These are phyloP conservation scores for Thymelicus lineola DNA, from an alignment of 2,888 invertebrate genomes.

Conservation along the genomic window DNA sequence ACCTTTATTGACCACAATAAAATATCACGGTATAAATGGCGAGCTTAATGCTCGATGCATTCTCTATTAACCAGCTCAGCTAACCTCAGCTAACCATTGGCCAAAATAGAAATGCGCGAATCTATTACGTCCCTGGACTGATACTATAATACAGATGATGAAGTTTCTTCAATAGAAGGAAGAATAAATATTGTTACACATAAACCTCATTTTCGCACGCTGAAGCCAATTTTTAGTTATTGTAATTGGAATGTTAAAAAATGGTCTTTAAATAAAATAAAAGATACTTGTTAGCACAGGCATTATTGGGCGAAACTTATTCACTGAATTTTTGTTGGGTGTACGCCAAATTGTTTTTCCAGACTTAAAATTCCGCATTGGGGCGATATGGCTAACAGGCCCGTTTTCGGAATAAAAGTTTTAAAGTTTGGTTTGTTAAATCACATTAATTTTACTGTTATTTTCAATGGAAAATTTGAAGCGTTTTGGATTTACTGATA, in stretches of 20 bases:
- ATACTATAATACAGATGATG: no score
- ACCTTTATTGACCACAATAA: no score
- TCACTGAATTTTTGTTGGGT: constrained; percentile 34
- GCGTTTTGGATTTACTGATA: no score
- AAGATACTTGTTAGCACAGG: constrained; percentile 31
- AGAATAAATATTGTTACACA: neutral
- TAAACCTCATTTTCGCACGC: constrained; percentile 9
- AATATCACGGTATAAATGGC: no score
- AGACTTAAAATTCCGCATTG: constrained; percentile 32
- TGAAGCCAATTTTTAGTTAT: constrained; percentile 20
- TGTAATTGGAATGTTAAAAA: constrained; percentile 32
- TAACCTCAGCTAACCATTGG: no score
- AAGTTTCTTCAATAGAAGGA: no score
- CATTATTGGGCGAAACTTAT: constrained; percentile 34
- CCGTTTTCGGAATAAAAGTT: constrained; percentile 12
- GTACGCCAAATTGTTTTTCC: constrained; percentile 33
- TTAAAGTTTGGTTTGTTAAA: constrained; percentile 10
- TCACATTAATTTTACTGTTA: neutral
- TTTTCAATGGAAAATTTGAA: neutral
- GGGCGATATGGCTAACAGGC: constrained; percentile 5
- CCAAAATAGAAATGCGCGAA: no score
- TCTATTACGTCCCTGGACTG: no score
- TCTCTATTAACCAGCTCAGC: no score
- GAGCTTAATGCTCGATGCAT: no score
- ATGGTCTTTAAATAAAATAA: constrained; percentile 31